Evolutionary conservation across 2,888 invertebrate genomes (phyloP).

Genomic region (Caenorhabditis sp.): DNA sequence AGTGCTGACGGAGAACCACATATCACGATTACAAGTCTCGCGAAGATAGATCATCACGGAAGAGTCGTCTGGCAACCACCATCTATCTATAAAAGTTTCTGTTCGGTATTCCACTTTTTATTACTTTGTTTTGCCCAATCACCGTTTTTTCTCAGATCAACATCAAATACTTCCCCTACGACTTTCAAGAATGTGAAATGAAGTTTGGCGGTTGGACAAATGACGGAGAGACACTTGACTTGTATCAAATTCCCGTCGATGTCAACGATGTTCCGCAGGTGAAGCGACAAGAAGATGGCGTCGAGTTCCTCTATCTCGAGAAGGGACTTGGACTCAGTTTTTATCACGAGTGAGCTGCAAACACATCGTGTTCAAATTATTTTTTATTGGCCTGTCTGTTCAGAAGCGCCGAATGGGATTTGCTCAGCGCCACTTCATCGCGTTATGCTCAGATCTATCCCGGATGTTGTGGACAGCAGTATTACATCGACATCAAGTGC

Average conservation of each 20-base stretch:
- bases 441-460: conserved; percentile 71
- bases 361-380: conserved; percentile 13
- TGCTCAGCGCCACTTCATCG: conserved; percentile 67
- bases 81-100: conserved; percentile 72
- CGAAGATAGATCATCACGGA: conserved; percentile 67
- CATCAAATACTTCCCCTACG: conserved; percentile 79
- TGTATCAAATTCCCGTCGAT: conserved; percentile 68
- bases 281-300: conserved; percentile 55
- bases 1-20: conserved; percentile 74
- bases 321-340: conserved; percentile 68
- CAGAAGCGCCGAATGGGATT: conserved; percentile 75
- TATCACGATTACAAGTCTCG: conserved; percentile 67
- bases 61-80: conserved; percentile 72
- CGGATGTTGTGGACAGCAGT: conserved; percentile 71
- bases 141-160: conserved; percentile 74
- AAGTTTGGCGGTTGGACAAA: conserved; percentile 89
- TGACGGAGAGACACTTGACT: conserved; percentile 83
- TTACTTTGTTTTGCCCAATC: background rate
- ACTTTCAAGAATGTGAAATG: conserved; percentile 68
- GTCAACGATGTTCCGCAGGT: conserved; percentile 57
- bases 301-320: conserved; percentile 64
- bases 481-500: conserved; percentile 69
- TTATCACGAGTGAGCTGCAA: conserved; percentile 65
- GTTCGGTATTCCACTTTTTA: conserved; percentile 53
- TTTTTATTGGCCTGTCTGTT: no score